These are phyloP conservation scores for Busseola fusca DNA, from an alignment of 2,888 invertebrate genomes.

Conservation along the genomic window DNA sequence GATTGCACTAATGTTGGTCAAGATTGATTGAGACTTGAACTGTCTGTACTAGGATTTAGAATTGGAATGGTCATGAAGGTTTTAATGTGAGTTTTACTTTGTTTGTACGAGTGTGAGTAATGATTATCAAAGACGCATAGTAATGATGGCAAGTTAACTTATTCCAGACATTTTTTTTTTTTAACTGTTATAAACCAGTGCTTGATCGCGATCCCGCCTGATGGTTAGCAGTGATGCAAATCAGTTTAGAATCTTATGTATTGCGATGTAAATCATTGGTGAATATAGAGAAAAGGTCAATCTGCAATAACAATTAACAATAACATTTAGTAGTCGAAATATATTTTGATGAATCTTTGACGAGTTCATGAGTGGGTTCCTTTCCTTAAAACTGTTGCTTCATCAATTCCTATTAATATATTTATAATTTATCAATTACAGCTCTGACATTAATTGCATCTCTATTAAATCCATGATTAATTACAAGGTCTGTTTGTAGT, in stretches of 20 bases:
- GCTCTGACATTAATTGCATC: conserved; percentile 10
- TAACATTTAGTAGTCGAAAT: neutral
- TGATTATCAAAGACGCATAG: neutral
- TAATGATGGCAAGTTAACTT: neutral
- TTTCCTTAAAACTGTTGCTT: neutral
- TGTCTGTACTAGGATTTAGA: conserved; percentile 38
- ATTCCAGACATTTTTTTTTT: neutral
- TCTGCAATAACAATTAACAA: no score
- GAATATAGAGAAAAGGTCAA: neutral
- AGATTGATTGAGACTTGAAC: conserved; percentile 50
- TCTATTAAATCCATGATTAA: conserved; percentile 33
- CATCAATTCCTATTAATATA: neutral
- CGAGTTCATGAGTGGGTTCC: neutral
- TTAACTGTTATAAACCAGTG: no score
- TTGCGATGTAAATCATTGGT: neutral
- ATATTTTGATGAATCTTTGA: neutral
- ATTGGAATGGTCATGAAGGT: conserved; percentile 31
- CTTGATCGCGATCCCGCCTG: no score
- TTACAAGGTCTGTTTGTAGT: conserved; percentile 3
- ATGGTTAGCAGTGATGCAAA: no score
- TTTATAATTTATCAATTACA: conserved; percentile 6
- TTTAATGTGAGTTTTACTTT: conserved; percentile 30
- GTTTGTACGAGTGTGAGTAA: conserved; percentile 13
- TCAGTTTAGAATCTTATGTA: neutral
- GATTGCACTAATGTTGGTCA: conserved; percentile 40